Evolutionary conservation across 2,113 vertebrate genomes (phyloP), one percentile per base, ranked within the genome.

Genomic region (Odontophorus gujanensis): DNA sequence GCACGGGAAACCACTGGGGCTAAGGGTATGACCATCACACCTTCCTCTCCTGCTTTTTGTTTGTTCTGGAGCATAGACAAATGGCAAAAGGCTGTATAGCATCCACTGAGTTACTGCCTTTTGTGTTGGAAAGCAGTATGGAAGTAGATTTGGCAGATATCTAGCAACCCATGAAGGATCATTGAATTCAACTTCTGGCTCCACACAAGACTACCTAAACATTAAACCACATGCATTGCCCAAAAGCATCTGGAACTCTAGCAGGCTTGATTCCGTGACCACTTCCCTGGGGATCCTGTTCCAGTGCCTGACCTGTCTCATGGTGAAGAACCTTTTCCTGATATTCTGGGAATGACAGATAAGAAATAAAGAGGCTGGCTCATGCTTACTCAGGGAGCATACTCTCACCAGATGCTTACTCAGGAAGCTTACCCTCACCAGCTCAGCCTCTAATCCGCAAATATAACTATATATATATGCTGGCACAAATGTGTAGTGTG

Each of bases 1-100:
- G 88, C 51, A 74, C 82, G 92, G 93, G 90, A 94, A 93, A 77
- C 13, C 47, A 43, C 61, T 83, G 93, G 76, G 93, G 90, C 45
- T 87, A 85, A 50, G 34, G 42, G 20, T 87, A 81, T 89, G 81
- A 79, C 55, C 66, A 36, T 82, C 32, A 58, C 8, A 53, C 21
- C n/a, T 93, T 93, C 78, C 74, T 84, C 40, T 84, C 50, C 36
- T 71, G 18, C 32, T 13, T 10, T 55, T 89, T 95, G 26, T 13
- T 51, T 53, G 45, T 75, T 90, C 89, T 74, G 45, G 50, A 59
- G 21, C 20, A 47, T 4, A 85, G 81, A 50, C 19, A 74, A 81
- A 45, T 30, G 6, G 5, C 26, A 59, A 81, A 83, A 71, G 15
- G 43, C 62, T 83, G 26, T 63, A 16, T 6, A 55, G 48, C 30